phyloP scores from a whole-genome alignment of 2,888 invertebrate species.

The Eupithecia centaureata region DNA sequence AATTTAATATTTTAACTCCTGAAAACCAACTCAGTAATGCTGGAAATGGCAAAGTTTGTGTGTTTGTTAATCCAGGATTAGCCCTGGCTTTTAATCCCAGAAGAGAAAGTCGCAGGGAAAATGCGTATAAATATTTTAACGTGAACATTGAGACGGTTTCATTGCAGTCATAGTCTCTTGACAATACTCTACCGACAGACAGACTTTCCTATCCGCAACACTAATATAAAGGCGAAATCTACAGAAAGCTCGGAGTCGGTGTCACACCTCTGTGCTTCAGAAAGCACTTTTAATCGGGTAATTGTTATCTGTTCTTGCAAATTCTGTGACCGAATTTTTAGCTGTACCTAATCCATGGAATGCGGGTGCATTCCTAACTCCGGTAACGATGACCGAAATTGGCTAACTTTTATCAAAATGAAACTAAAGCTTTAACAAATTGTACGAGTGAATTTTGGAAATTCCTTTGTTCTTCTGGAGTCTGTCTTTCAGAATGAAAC shows the following conservation, averaged over 20 bases:
- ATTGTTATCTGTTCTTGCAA: too few relatives aligned
- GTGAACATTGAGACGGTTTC: constrained; percentile 3
- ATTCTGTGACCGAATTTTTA: too few relatives aligned
- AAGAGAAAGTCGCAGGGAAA: constrained; percentile 8
- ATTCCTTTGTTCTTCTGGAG: too few relatives aligned
- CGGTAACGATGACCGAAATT: too few relatives aligned
- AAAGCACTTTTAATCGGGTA: too few relatives aligned
- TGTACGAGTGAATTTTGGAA: too few relatives aligned
- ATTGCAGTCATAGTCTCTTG: constrained; percentile 4
- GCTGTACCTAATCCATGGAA: too few relatives aligned
- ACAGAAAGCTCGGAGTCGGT: neutral
- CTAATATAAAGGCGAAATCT: neutral
- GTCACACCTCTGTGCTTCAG: too few relatives aligned
- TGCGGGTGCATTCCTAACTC: too few relatives aligned
- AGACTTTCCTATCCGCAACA: neutral
- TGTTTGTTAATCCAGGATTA: constrained; percentile 17
- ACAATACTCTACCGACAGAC: neutral
- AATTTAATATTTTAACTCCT: constrained; percentile 8
- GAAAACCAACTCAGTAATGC: constrained; percentile 10
- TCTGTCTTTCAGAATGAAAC: too few relatives aligned
- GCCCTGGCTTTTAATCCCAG: constrained; percentile 14
- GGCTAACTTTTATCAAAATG: too few relatives aligned
- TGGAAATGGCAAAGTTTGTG: constrained; percentile 14
- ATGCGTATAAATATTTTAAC: constrained; percentile 13
- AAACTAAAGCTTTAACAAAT: too few relatives aligned